phyloP scores from a whole-genome alignment of 1,140 invertebrate genomes.

The Homarus americanus region DNA sequence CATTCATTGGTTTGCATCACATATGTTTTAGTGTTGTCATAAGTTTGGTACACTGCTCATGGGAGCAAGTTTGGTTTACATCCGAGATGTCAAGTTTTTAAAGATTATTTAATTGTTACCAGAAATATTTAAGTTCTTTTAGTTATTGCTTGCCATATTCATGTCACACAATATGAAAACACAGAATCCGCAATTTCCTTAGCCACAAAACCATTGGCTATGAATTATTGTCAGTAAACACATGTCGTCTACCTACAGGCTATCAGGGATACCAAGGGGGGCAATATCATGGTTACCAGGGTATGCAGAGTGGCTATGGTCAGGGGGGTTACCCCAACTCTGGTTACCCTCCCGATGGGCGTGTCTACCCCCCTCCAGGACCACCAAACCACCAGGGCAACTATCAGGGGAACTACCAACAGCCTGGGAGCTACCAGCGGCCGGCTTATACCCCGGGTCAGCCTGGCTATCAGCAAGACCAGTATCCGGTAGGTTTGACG shows the following conservation, averaged over 20 bases:
- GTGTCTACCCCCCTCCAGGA: slow-evolving; percentile 69
- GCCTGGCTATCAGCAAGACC: slow-evolving; percentile 71
- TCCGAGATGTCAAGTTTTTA: neutral
- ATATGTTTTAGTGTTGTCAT: neutral
- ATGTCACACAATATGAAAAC: neutral
- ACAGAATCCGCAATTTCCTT: neutral
- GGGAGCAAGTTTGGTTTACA: neutral
- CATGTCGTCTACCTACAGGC: slow-evolving; percentile 54
- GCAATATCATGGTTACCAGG: slow-evolving; percentile 76
- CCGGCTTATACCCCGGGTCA: slow-evolving; percentile 67
- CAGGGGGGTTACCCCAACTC: slow-evolving; percentile 71
- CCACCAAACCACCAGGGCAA: slow-evolving; percentile 74
- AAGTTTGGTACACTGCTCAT: neutral
- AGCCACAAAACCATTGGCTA: neutral
- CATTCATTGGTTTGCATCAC: neutral
- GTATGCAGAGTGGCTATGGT: slow-evolving; percentile 72
- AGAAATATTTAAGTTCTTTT: neutral
- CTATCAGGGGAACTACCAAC: slow-evolving; percentile 73
- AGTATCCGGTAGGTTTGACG: slow-evolving; percentile 68
- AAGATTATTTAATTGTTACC: neutral
- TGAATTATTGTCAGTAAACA: neutral
- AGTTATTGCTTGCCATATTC: neutral
- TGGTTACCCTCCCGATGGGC: slow-evolving; percentile 71
- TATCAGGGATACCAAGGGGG: slow-evolving; percentile 75
- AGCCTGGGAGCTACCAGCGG: slow-evolving; percentile 72